These are phyloP conservation scores for Nemurella pictetii DNA, from an alignment of 2,888 invertebrate genomes.

Conservation along the genomic window DNA sequence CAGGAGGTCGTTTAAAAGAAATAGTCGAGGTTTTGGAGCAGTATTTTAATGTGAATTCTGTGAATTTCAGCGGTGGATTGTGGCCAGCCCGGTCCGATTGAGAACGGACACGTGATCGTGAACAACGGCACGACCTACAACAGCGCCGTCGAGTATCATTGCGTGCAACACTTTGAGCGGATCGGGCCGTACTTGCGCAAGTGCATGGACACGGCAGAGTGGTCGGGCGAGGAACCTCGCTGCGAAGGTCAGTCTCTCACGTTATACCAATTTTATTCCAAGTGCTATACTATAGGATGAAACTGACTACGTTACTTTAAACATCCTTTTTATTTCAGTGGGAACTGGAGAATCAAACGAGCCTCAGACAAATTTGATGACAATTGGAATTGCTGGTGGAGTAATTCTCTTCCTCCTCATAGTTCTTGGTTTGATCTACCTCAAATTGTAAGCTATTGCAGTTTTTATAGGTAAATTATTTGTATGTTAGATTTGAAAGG, in stretches of 20 bases:
- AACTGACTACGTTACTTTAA: too few species aligned
- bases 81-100: constrained; percentile 74
- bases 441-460: constrained; percentile 72
- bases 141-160: constrained; percentile 87
- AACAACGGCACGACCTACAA: constrained; percentile 82
- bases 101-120: constrained; percentile 84
- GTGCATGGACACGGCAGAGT: constrained; percentile 79
- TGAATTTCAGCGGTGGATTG: constrained; percentile 75
- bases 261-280: too few species aligned
- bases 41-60: too few species aligned
- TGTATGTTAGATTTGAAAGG: constrained; percentile 1
- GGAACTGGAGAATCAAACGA: constrained; percentile 70
- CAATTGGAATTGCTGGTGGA: constrained; percentile 82
- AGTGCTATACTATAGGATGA: too few species aligned
- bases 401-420: constrained; percentile 78
- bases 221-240: constrained; percentile 85
- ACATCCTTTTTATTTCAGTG: constrained; percentile 50
- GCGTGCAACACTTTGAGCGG: constrained; percentile 80
- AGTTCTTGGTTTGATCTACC: constrained; percentile 76
- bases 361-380: constrained; percentile 71
- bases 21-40: too few species aligned
- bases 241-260: constrained; percentile 65
- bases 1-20: too few species aligned
- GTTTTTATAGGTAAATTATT: constrained; percentile 22
- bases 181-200: constrained; percentile 81